phyloP scores from a whole-genome alignment of 2,888 invertebrate genomes.

The Stratiomys singularior region DNA sequence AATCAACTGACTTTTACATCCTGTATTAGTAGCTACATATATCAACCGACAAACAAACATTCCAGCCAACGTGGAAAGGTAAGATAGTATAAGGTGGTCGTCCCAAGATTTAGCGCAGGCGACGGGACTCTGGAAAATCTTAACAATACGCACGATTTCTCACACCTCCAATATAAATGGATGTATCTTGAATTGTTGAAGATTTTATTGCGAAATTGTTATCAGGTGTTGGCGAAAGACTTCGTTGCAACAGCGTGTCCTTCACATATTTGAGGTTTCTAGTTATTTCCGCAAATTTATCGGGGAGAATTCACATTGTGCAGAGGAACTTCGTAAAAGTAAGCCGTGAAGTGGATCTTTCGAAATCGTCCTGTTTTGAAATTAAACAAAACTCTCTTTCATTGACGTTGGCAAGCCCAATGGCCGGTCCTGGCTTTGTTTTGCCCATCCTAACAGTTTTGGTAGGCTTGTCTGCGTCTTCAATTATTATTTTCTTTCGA shows the following conservation, averaged over 20 bases:
- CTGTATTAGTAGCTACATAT: constrained; percentile 28
- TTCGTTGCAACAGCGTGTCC: no score
- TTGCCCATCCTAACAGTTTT: not conserved
- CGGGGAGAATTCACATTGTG: no score
- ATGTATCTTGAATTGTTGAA: not conserved
- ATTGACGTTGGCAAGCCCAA: no score
- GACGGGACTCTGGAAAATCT: not conserved
- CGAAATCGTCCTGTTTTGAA: no score
- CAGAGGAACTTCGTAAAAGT: no score
- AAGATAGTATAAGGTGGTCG: not conserved
- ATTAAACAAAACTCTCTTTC: no score
- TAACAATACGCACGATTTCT: constrained; percentile 15
- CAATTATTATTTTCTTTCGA: constrained; percentile 3
- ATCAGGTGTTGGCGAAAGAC: not conserved
- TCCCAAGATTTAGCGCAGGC: not conserved
- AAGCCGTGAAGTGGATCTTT: no score
- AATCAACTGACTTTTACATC: constrained; percentile 36
- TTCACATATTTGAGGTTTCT: no score
- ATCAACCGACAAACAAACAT: constrained; percentile 27
- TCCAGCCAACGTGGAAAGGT: not conserved
- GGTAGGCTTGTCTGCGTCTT: not conserved
- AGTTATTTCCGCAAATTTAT: no score
- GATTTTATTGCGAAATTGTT: not conserved
- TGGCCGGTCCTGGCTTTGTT: no score
- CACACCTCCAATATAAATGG: not conserved